Evolutionary conservation across 2,888 invertebrate species (phyloP), one percentile per base, ranked within the genome.

Genomic region (Drosophila stalkeri): DNA sequence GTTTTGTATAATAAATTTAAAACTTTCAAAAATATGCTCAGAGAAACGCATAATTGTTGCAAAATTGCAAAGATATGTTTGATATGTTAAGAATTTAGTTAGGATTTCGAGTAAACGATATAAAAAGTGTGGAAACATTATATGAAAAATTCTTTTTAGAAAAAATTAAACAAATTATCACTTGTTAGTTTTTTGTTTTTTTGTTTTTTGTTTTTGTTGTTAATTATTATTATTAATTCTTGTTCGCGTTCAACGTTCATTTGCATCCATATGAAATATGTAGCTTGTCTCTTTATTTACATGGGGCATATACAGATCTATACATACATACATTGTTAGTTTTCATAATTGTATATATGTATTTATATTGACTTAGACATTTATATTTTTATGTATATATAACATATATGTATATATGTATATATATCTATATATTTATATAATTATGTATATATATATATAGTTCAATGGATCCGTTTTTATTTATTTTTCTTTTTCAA

Each of bases 261-360:
- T 88, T 83, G 81, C 81, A 86, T 85, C 64, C 59, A 73, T 74
- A 72, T 88, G 89, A 82, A 82, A 77, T 90, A 74, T 49, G 89
- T 90, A 88, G 90, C 76, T 90, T 90, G 82, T 88, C 76, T 88
- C 82, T 61, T 89, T 88, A 90, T 90, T 88, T 88, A 88, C 91
- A 90, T 63, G 65, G 73, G 67, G 74, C 68, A 51, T 80, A 74
- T 77, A 74, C 78, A 82, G 78, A 64, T 62, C 43, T 52, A 44
- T 61, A 39, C 49, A 77, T 75, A 61, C 67, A 63, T 65, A 57
- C 57, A 2, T 60, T 41, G 37, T 23, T 39, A 11, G 16, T 11
- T 54, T 52, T 31, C 51, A 55, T 66, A 59, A 16, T 39, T 9
- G 44, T 70, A 47, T 69, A 47, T 44, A 8, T 43, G 46, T 73